Percentiles rank a stretch among this genome's conserved stretches.
phyloP scores from a whole-genome alignment of 2,797 vertebrate species.

The Acanthiza pusilla region DNA sequence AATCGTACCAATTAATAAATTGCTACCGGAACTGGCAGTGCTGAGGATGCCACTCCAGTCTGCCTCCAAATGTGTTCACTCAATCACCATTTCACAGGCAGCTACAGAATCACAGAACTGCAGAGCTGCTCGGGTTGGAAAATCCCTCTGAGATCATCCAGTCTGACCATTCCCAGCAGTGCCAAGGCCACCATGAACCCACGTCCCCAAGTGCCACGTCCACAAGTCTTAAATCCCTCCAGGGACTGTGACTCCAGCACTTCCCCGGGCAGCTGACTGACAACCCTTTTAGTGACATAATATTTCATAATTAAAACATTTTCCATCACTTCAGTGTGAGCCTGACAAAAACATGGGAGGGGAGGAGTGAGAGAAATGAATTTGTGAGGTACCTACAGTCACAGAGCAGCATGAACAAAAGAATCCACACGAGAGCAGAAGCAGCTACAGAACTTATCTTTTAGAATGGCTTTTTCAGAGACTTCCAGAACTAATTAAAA shows the following conservation, averaged over 20 bases:
- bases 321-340: not conserved
- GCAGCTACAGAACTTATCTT: not conserved
- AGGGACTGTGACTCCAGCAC: not conserved
- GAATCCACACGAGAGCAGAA: rapidly evolving
- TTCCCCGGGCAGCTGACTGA: not conserved
- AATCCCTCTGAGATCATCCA: not conserved
- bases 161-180: not conserved
- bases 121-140: not conserved
- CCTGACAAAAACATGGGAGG: not conserved
- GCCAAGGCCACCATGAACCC: not conserved
- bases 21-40: not conserved
- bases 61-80: not conserved
- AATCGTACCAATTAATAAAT: not conserved
- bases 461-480: not conserved
- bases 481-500: not conserved
- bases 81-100: not conserved
- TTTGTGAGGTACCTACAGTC: not conserved
- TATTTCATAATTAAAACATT: not conserved
- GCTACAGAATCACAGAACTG: not conserved
- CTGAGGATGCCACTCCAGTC: not conserved
- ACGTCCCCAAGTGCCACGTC: not conserved
- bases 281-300: not conserved
- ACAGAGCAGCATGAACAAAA: not conserved
- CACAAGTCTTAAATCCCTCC: not conserved
- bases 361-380: not conserved